These are phyloP conservation scores for Beroe ovata DNA, from an alignment of 37 sponge, comb jelly and placozoan species.

Conservation along the genomic window DNA sequence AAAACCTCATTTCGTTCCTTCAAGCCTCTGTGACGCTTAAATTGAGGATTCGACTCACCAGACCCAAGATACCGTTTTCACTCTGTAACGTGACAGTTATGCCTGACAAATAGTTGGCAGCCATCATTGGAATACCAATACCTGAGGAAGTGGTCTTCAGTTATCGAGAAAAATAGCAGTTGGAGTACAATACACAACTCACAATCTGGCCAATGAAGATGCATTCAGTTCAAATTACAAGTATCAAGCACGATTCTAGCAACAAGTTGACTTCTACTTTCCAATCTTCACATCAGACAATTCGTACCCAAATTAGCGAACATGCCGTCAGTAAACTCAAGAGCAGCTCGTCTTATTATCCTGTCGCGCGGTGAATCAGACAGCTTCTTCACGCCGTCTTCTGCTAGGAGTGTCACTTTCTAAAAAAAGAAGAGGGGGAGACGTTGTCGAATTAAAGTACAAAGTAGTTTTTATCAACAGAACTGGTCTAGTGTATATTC, in stretches of 20 bases:
- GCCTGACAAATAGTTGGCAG: constrained; percentile 90
- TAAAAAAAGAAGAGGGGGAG: background rate
- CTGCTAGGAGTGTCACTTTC: constrained; percentile 47
- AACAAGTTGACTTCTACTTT: background rate
- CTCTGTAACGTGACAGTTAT: constrained; percentile 89
- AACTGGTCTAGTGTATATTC: too few relatives aligned
- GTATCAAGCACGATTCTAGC: background rate
- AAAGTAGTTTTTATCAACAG: too few relatives aligned
- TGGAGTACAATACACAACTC: background rate
- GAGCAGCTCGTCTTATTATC: constrained; percentile 87
- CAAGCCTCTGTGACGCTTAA: too few relatives aligned
- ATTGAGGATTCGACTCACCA: constrained; percentile 75
- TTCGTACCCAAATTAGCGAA: constrained; percentile 73
- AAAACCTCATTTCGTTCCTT: too few relatives aligned
- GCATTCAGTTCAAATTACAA: background rate
- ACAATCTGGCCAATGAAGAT: background rate
- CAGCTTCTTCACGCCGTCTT: constrained; percentile 19
- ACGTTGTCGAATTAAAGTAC: too few relatives aligned
- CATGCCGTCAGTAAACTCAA: constrained; percentile 96
- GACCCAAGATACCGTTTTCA: constrained; percentile 95
- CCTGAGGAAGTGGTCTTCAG: too few relatives aligned
- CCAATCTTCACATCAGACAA: background rate
- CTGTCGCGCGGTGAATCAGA: constrained; percentile 72
- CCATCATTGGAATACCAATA: constrained; percentile 94
- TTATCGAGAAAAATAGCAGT: background rate